phyloP scores from a whole-genome alignment of 2,797 vertebrate species.

The Sebastolobus altivelis region DNA sequence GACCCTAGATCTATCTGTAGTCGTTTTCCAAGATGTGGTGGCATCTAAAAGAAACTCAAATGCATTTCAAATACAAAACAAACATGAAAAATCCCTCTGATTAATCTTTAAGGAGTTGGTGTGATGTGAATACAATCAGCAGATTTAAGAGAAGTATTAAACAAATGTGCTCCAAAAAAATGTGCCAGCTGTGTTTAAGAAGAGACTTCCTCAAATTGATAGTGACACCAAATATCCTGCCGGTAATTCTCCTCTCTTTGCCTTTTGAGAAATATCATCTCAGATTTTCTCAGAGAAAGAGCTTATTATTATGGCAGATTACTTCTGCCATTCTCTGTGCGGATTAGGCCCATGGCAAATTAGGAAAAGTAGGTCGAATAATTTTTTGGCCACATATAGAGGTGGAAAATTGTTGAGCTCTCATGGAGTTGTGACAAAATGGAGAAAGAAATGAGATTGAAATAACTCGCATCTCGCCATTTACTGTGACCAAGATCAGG shows the following conservation, averaged over 20 bases:
- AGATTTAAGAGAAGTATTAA: neutral
- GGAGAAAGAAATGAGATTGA: constrained; percentile 6
- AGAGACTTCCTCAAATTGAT: constrained; percentile 10
- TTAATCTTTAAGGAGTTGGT: neutral
- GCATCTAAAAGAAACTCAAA: neutral
- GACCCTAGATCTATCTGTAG: neutral
- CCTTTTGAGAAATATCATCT: constrained; percentile 55
- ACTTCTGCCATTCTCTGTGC: constrained; percentile 44
- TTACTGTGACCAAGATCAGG: neutral
- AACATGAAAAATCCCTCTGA: neutral
- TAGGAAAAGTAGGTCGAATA: constrained; percentile 55
- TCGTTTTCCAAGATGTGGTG: neutral
- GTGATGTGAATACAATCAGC: neutral
- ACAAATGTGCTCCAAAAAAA: neutral
- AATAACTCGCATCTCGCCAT: neutral
- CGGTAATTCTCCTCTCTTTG: constrained; percentile 45
- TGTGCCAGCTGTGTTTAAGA: neutral
- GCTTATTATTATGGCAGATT: constrained; percentile 62
- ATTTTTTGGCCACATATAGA: constrained; percentile 19
- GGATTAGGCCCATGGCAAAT: constrained; percentile 53
- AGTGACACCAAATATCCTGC: constrained; percentile 30
- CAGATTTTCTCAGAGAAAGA: constrained; percentile 52
- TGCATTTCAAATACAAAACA: neutral
- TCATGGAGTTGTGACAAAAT: neutral
- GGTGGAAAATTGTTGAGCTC: neutral